Conservation (phyloP, 1,140 invertebrate genomes). For the Drosophila littoralis region DNA sequence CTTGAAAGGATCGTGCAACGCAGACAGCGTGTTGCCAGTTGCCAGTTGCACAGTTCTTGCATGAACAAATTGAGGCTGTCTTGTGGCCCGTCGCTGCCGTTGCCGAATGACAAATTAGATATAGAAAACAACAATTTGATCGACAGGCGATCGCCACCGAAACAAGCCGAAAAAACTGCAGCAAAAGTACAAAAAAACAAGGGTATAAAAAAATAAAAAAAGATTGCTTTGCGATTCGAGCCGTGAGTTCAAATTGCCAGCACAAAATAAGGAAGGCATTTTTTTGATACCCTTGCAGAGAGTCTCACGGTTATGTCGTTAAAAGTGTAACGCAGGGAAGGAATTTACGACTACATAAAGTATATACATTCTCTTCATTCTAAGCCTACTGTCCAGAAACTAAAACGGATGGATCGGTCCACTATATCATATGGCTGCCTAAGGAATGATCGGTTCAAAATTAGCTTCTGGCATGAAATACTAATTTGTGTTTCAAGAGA, state of each 20-base stretch:
- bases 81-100: slow-evolving; percentile 27
- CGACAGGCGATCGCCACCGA: slow-evolving; percentile 79
- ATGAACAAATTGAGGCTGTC: slow-evolving; percentile 50
- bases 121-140: slow-evolving; percentile 82
- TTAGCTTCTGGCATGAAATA: too few relatives aligned
- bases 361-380: too few relatives aligned
- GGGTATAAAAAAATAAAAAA: slow-evolving; percentile 21
- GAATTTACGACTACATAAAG: too few relatives aligned
- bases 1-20: slow-evolving; percentile 65
- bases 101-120: slow-evolving; percentile 83
- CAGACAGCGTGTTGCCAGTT: slow-evolving; percentile 74
- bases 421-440: too few relatives aligned
- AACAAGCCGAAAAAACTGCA: slow-evolving; percentile 30
- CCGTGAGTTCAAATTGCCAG: slow-evolving; percentile 61
- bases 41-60: slow-evolving; percentile 9
- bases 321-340: too few relatives aligned
- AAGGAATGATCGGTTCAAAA: too few relatives aligned
- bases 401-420: too few relatives aligned
- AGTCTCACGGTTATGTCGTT: too few relatives aligned
- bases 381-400: too few relatives aligned
- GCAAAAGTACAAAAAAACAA: neutral
- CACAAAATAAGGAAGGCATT: slow-evolving; percentile 69
- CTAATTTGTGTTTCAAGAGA: too few relatives aligned
- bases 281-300: neutral
- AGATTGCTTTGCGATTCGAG: slow-evolving; percentile 49